These are phyloP conservation scores for Vidua macroura DNA, from an alignment of 2,113 vertebrate genomes.

Conservation along the genomic window DNA sequence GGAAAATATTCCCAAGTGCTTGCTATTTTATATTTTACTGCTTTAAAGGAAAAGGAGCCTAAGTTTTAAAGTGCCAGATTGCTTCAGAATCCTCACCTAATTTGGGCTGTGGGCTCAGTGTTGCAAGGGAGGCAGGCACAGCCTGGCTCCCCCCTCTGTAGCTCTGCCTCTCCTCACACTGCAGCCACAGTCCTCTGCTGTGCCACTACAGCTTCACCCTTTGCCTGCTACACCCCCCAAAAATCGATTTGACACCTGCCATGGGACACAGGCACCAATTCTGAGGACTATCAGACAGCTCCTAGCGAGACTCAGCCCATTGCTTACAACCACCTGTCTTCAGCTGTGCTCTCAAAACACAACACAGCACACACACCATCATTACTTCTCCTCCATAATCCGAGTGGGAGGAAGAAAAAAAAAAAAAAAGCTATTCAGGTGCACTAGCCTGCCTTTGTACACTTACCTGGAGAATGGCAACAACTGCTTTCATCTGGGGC, in stretches of 20 bases:
- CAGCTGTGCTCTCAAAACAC: background rate
- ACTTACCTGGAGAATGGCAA: background rate
- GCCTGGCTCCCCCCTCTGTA: background rate
- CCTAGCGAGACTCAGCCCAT: background rate
- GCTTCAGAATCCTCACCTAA: background rate
- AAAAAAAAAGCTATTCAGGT: background rate
- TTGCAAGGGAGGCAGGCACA: background rate
- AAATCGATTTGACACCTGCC: background rate
- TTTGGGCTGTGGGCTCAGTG: background rate
- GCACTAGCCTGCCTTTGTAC: background rate
- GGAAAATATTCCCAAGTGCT: background rate
- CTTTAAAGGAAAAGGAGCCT: background rate
- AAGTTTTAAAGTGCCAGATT: background rate
- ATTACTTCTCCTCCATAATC: background rate
- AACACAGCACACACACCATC: background rate
- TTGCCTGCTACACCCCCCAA: background rate
- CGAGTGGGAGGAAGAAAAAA: rapidly evolving
- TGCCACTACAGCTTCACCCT: background rate
- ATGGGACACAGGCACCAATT: background rate
- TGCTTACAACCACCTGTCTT: background rate
- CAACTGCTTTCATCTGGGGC: background rate
- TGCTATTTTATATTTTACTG: background rate
- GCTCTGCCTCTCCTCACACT: background rate
- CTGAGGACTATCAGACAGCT: background rate
- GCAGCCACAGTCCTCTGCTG: background rate